Evolutionary conservation across 2,797 vertebrate species (phyloP).

Genomic region (Spinibarbus caldwelli): DNA sequence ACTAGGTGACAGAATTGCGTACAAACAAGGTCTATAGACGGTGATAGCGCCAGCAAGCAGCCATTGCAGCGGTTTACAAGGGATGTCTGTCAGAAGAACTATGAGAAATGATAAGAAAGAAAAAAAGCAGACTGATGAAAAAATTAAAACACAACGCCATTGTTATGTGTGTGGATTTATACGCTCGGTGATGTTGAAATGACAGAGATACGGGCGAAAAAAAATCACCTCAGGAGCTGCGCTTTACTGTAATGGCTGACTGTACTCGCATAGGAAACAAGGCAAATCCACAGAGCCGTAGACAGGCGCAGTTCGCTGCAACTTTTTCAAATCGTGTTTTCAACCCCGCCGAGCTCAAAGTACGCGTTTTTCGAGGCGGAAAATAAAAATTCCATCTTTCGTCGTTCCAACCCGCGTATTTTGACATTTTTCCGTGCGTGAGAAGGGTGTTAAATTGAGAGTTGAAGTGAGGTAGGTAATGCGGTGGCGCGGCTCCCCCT

Average conservation of each 20-base stretch:
- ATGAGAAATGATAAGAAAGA: conserved; percentile 68
- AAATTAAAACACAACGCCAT: conserved; percentile 18
- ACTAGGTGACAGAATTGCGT: conserved; percentile 61
- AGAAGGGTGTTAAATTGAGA: conserved; percentile 63
- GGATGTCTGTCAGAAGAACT: conserved; percentile 74
- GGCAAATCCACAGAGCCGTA: conserved; percentile 82
- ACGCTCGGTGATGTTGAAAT: conserved; percentile 43
- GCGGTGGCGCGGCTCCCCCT: conserved; percentile 80
- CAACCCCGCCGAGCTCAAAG: conserved; percentile 60
- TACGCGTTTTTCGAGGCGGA: conserved; percentile 65
- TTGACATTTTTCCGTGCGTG: conserved; percentile 64
- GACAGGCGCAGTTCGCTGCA: conserved; percentile 86
- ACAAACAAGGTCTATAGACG: conserved; percentile 78
- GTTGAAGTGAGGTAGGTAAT: conserved; percentile 71
- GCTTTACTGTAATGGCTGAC: conserved; percentile 97
- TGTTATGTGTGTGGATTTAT: conserved; percentile 23
- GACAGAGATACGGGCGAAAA: conserved; percentile 53
- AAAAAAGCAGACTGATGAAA: conserved; percentile 33
- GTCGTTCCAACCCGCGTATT: conserved; percentile 57
- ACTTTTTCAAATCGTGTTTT: conserved; percentile 87
- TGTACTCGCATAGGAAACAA: conserved; percentile 90
- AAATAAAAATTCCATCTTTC: conserved; percentile 70
- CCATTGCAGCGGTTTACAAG: conserved; percentile 80
- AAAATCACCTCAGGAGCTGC: conserved; percentile 82
- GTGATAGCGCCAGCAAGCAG: conserved; percentile 66